Percentiles rank a stretch among this genome's conserved stretches.
phyloP scores from a whole-genome alignment of 2,888 invertebrate species.

The Corbicula japonica region DNA sequence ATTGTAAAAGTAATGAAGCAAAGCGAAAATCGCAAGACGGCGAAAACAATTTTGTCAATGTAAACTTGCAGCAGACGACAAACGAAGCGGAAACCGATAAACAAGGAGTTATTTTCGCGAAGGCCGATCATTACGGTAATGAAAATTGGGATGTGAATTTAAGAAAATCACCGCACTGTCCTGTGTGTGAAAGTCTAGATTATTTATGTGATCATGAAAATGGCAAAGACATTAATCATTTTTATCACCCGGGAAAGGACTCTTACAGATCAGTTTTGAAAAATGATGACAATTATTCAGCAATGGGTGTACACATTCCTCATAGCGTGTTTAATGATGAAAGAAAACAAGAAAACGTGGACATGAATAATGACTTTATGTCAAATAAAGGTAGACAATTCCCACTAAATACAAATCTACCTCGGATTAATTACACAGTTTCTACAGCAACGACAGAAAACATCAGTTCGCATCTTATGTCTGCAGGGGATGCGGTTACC shows the following conservation, averaged over 20 bases:
- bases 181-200: slow-evolving; percentile 2
- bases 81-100: slow-evolving; percentile 51
- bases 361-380: slow-evolving; percentile 47
- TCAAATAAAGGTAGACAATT: slow-evolving; percentile 34
- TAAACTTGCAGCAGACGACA: slow-evolving; percentile 45
- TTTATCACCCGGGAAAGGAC: slow-evolving; percentile 32
- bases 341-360: slow-evolving; percentile 41
- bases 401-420: slow-evolving; percentile 15
- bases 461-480: slow-evolving; percentile 33
- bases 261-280: slow-evolving; percentile 37
- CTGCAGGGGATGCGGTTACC: slow-evolving; percentile 31
- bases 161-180: background rate
- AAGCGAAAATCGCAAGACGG: slow-evolving; percentile 17
- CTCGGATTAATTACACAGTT: slow-evolving; percentile 34
- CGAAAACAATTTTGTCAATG: slow-evolving; percentile 45
- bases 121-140: slow-evolving; percentile 15
- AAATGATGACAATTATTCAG: slow-evolving; percentile 48
- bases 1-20: slow-evolving; percentile 44
- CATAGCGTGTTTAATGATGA: slow-evolving; percentile 25
- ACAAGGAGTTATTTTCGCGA: slow-evolving; percentile 35
- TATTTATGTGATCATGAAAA: slow-evolving; percentile 8
- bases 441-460: slow-evolving; percentile 31
- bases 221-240: slow-evolving; percentile 6
- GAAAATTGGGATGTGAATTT: slow-evolving; percentile 7
- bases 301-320: slow-evolving; percentile 48